These are phyloP conservation scores for Melieria omissa DNA, from an alignment of 2,888 invertebrate species.

Conservation along the genomic window DNA sequence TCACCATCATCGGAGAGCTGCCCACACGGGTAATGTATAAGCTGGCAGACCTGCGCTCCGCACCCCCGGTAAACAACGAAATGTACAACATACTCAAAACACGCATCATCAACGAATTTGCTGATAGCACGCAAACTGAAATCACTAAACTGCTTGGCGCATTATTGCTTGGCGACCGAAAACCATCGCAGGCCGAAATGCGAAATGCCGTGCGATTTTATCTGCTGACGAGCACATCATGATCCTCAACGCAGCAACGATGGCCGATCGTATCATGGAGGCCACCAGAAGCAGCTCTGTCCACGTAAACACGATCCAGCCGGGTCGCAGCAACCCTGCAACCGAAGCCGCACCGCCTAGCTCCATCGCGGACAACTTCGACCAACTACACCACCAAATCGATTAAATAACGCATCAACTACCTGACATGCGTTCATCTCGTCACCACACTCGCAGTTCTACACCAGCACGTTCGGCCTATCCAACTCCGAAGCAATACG, in stretches of 20 bases:
- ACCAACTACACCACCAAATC: conserved; percentile 2
- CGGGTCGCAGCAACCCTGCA: no score
- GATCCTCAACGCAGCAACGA: conserved; percentile 19
- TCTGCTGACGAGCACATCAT: conserved; percentile 21
- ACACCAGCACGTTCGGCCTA: conserved; percentile 9
- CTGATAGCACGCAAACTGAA: conserved; percentile 25
- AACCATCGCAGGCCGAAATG: conserved; percentile 36
- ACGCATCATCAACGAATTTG: conserved; percentile 26
- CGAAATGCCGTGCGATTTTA: conserved; percentile 29
- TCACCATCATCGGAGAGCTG: conserved; percentile 18
- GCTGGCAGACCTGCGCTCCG: background rate
- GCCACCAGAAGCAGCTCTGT: conserved; percentile 6
- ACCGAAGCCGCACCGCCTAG: no score
- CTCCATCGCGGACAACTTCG: background rate
- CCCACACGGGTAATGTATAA: conserved; percentile 20
- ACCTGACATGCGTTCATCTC: conserved; percentile 6
- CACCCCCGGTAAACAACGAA: no score
- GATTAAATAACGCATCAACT: no score
- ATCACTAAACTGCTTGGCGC: conserved; percentile 29
- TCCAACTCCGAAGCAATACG: conserved; percentile 9
- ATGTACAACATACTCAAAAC: conserved; percentile 14
- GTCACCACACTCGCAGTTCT: conserved; percentile 1
- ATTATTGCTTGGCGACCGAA: conserved; percentile 32
- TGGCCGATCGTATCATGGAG: conserved; percentile 34
- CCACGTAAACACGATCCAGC: background rate